A percentile compares a stretch with the other conserved stretches of the same genome.
Conservation (phyloP, 2,113 vertebrate genomes). For the Ranitomeya variabilis region DNA sequence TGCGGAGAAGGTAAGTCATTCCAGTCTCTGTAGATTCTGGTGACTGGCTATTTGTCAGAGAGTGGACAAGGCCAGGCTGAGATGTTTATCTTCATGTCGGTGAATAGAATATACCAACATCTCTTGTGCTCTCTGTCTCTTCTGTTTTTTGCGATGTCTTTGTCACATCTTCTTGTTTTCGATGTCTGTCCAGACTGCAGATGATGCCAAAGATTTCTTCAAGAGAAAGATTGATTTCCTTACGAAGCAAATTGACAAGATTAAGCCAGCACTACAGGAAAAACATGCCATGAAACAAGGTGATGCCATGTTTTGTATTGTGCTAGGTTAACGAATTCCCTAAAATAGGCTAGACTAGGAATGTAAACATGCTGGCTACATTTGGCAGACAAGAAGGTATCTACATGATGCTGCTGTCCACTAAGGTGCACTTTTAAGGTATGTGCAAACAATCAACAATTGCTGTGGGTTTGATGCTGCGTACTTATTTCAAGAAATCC, state of each 20-base stretch:
- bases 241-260: constrained; percentile 94
- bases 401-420: too few species aligned
- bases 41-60: too few species aligned
- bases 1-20: constrained; percentile 84
- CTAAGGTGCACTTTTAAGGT: too few species aligned
- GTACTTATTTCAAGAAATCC: too few species aligned
- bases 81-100: background rate
- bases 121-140: background rate
- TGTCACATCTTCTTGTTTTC: background rate
- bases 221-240: constrained; percentile 92
- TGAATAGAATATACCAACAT: background rate
- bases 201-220: constrained; percentile 85
- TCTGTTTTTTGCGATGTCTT: background rate
- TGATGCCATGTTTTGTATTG: constrained; percentile 57
- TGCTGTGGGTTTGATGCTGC: too few species aligned
- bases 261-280: constrained; percentile 90
- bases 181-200: constrained; percentile 73
- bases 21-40: background rate
- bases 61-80: background rate
- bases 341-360: too few species aligned
- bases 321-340: background rate
- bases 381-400: too few species aligned
- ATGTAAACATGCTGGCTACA: too few species aligned
- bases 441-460: too few species aligned
- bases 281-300: constrained; percentile 92